phyloP scores from a whole-genome alignment of 2,113 vertebrate species.

The Chlorodrepanis virens region DNA sequence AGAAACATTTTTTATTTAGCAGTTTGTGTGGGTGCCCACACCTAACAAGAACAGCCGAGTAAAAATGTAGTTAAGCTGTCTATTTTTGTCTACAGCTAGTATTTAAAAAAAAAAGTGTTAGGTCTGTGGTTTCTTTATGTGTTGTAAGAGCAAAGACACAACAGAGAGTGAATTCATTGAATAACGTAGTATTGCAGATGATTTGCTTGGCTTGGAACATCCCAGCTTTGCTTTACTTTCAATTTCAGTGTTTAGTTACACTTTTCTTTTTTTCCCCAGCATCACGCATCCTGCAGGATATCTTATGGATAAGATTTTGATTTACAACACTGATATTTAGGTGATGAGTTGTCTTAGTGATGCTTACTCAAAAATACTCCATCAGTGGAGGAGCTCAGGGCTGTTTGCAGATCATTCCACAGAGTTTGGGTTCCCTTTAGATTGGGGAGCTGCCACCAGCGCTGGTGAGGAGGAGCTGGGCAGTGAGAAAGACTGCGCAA shows the following conservation, averaged over 20 bases:
- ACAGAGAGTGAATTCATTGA: slow-evolving; percentile 37
- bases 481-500: background rate
- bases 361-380: background rate
- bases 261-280: background rate
- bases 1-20: background rate
- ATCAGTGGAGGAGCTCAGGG: background rate
- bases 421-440: background rate
- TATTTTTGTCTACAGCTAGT: slow-evolving; percentile 38
- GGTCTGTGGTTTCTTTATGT: background rate
- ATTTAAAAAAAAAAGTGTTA: background rate
- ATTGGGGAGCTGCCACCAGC: background rate
- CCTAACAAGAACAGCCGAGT: slow-evolving; percentile 4
- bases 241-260: slow-evolving; percentile 12
- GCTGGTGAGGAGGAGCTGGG: background rate
- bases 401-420: background rate
- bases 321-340: background rate
- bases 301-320: background rate
- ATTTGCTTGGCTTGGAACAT: slow-evolving; percentile 5
- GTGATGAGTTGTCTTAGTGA: background rate
- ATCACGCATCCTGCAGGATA: background rate
- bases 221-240: background rate
- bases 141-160: slow-evolving; percentile 18
- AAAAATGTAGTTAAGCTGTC: slow-evolving; percentile 22
- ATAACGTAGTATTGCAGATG: background rate
- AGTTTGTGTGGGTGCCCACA: slow-evolving; percentile 1